Evolutionary conservation across 2,113 vertebrate species (phyloP), one percentile per base, ranked within the genome.

Genomic region (Anthoscopus minutus): DNA sequence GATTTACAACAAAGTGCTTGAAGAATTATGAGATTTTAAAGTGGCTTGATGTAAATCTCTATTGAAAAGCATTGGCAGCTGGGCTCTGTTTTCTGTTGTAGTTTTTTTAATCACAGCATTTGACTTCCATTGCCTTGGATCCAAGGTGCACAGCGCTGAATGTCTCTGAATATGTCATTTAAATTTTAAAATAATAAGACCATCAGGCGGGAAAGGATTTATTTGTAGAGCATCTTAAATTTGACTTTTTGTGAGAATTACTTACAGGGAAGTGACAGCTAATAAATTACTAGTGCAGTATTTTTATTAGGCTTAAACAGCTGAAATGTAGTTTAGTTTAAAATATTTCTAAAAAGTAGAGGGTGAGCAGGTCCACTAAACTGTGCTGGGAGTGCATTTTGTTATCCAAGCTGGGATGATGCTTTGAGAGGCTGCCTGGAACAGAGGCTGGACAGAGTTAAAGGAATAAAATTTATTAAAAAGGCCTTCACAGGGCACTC

Each of bases 271-370:
- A 82, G n/a, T 77, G 88, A 93, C 64, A 93, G 51, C 47, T 81
- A 81, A 86, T 92, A 84, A 96, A 92, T 91, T 57, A 53, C 64
- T 35, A 57, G 15, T 38, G 67, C 48, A 86, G 38, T 91, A 58
- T 86, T 95, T 92, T 93, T 94, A 88, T 88, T 91, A 88, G 44
- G 47, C 60, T 87, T 74, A 89, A 95, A 91, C 17, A 96, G 47
- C 37, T 76, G 38, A 84, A 92, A 80, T 54, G 30, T 44, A 50
- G 57, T 9, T 33, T 40, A 57, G 33, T 38, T 82, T 71, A 73
- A 37, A 74, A 28, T 13, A 45, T 86, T 74, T 53, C 40, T 78
- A 51, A 62, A 79, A 89, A 69, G 24, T 13, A 14, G 66, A 56
- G 15, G 28, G 30, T 6, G 33, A 94, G 62, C 16, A 53, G 42